Percentiles rank a stretch among this genome's conserved stretches.
phyloP scores from a whole-genome alignment of 1,140 invertebrate genomes.

The Papilio xuthus region DNA sequence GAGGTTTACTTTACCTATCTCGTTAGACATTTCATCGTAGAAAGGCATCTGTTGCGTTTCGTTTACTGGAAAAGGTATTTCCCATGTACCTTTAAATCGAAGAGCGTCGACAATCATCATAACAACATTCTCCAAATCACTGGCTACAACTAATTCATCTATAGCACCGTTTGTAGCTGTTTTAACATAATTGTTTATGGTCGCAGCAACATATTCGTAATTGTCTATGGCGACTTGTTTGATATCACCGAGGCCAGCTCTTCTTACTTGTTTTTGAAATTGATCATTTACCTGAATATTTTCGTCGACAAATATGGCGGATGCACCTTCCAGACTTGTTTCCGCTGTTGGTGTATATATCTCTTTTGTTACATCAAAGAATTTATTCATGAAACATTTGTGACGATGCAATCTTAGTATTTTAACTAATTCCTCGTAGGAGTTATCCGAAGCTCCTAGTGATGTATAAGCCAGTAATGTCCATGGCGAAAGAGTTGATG shows the following conservation, averaged over 20 bases:
- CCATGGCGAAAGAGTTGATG: constrained; percentile 79
- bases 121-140: constrained; percentile 77
- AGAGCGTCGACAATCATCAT: constrained; percentile 87
- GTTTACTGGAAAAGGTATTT: constrained; percentile 82
- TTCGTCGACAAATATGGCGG: constrained; percentile 55
- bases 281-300: constrained; percentile 41
- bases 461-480: constrained; percentile 70
- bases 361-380: constrained; percentile 53
- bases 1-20: constrained; percentile 73
- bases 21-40: constrained; percentile 67
- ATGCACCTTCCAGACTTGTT: constrained; percentile 51
- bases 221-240: constrained; percentile 50
- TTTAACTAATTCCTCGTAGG: constrained; percentile 65
- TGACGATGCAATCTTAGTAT: constrained; percentile 63
- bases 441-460: constrained; percentile 72
- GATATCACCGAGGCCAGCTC: constrained; percentile 49
- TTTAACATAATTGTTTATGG: constrained; percentile 61
- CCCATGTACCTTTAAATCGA: constrained; percentile 90
- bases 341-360: constrained; percentile 28
- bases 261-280: constrained; percentile 46
- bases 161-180: constrained; percentile 58
- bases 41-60: constrained; percentile 78
- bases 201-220: constrained; percentile 42
- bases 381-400: constrained; percentile 66
- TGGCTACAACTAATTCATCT: constrained; percentile 56